Percentiles rank a stretch among this genome's conserved stretches.
Conservation (phyloP, 2,797 vertebrate species). For the Pseudochaenichthys georgianus region DNA sequence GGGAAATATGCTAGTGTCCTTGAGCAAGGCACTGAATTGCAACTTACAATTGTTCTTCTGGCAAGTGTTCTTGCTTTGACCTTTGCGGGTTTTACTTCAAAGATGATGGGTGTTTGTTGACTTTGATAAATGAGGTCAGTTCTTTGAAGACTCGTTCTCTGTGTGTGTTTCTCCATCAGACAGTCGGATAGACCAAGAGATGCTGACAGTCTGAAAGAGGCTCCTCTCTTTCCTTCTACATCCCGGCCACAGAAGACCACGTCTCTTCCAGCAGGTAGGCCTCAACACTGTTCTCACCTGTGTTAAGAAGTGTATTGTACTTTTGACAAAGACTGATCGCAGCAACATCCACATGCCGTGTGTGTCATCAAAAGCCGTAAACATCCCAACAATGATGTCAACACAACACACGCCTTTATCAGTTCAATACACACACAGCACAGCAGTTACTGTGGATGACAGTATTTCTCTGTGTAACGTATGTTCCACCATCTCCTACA, state of each 20-base stretch:
- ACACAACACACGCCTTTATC: background rate
- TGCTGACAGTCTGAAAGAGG: constrained; percentile 35
- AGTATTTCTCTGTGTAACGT: background rate
- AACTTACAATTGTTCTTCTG: too few relatives aligned
- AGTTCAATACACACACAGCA: background rate
- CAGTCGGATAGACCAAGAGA: constrained; percentile 24
- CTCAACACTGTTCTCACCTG: background rate
- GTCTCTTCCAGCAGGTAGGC: constrained; percentile 39
- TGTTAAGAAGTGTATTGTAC: background rate
- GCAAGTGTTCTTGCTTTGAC: background rate
- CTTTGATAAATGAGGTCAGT: background rate
- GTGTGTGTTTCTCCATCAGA: constrained; percentile 30
- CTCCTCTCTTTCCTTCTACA: constrained; percentile 10
- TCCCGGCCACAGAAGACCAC: constrained; percentile 13
- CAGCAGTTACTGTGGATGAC: background rate
- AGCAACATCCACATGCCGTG: background rate
- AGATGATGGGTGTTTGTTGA: background rate
- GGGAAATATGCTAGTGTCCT: constrained; percentile 30
- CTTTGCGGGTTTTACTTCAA: background rate
- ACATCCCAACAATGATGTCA: background rate
- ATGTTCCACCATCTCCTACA: background rate
- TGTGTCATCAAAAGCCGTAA: background rate
- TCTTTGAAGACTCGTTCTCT: background rate
- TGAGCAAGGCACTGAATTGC: constrained; percentile 18
- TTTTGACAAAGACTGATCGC: background rate